Conservation (phyloP, 2,888 invertebrate genomes). For the Malacosoma neustria region DNA sequence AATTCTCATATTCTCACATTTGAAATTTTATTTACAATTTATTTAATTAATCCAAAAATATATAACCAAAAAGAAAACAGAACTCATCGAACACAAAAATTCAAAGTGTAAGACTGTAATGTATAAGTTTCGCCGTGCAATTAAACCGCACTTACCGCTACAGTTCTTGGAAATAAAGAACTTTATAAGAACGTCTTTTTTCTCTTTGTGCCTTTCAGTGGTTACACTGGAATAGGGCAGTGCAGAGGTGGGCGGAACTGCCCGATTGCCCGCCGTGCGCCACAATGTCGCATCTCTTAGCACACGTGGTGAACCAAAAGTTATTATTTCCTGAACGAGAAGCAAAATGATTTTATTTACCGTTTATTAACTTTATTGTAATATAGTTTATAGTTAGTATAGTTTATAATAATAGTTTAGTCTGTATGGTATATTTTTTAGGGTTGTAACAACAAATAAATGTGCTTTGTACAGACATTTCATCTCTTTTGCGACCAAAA, state of each 20-base stretch:
- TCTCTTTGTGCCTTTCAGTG: slow-evolving; percentile 48
- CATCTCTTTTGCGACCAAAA: too few species aligned
- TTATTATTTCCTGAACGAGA: slow-evolving; percentile 19
- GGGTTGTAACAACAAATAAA: too few species aligned
- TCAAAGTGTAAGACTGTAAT: slow-evolving; percentile 40
- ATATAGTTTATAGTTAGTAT: neutral
- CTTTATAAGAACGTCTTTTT: slow-evolving; percentile 59
- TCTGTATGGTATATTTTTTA: neutral
- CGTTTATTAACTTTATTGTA: too few species aligned
- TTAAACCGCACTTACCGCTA: slow-evolving; percentile 67
- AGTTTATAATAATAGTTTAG: too few species aligned
- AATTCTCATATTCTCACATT: too few species aligned
- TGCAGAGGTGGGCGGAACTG: slow-evolving; percentile 36
- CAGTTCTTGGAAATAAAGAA: slow-evolving; percentile 68
- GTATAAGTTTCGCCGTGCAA: slow-evolving; percentile 58
- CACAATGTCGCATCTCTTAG: slow-evolving; percentile 6
- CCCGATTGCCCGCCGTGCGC: slow-evolving; percentile 36
- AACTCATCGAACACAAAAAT: slow-evolving; percentile 55
- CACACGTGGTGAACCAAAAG: slow-evolving; percentile 24
- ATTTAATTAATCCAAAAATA: too few species aligned
- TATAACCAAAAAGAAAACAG: slow-evolving; percentile 35
- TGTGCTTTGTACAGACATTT: too few species aligned
- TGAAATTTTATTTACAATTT: too few species aligned
- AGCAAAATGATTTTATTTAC: slow-evolving; percentile 10
- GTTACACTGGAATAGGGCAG: slow-evolving; percentile 43